Conservation (phyloP, 37 sponge, comb jelly and placozoan species). For the Amphimedon queenslandica region DNA sequence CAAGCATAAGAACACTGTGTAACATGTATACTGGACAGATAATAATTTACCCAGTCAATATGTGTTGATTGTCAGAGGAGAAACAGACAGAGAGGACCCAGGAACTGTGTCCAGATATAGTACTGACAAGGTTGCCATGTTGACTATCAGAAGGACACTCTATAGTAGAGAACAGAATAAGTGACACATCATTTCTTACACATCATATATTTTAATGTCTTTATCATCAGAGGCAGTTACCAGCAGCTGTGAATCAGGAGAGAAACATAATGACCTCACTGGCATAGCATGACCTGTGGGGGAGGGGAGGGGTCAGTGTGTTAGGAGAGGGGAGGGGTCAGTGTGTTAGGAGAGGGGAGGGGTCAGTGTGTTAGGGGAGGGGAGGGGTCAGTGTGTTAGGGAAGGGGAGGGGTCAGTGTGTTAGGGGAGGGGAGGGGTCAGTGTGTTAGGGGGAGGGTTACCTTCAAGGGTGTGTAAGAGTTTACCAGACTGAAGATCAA, state of each 20-base stretch:
- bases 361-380: no score
- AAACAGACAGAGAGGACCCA: constrained; percentile 94
- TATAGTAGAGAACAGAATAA: no score
- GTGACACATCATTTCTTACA: constrained; percentile 35
- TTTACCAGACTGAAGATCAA: constrained; percentile 83
- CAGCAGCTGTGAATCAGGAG: constrained; percentile 86
- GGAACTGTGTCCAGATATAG: constrained; percentile 94
- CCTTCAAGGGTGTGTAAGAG: constrained; percentile 90
- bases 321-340: no score
- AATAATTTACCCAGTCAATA: constrained; percentile 67
- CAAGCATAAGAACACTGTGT: not conserved
- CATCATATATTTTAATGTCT: constrained; percentile 97
- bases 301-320: no score
- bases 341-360: no score
- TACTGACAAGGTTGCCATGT: constrained; percentile 73
- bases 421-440: not conserved
- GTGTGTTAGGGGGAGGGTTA: constrained; percentile 2
- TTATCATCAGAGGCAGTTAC: constrained; percentile 96
- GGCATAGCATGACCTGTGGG: constrained; percentile 97
- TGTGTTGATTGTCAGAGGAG: constrained; percentile 93
- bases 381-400: no score
- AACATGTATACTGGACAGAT: not conserved
- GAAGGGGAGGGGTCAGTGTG: no score
- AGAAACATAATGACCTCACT: constrained; percentile 89
- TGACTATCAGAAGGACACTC: constrained; percentile 35